Evolutionary conservation across 2,797 vertebrate species (phyloP).

Genomic region (Lophotriccus pileatus): DNA sequence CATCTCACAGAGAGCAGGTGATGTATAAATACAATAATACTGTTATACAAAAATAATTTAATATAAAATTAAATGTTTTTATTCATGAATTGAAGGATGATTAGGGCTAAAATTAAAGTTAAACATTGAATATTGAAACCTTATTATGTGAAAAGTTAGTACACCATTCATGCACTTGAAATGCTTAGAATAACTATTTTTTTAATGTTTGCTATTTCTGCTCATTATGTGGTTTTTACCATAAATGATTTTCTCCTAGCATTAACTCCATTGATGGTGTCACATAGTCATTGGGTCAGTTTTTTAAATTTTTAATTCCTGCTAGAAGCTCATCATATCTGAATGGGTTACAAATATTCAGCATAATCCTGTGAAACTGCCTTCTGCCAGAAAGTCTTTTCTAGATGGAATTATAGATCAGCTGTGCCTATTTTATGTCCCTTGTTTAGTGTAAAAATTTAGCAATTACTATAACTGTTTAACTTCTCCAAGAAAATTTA

Average conservation of each 20-base stretch:
- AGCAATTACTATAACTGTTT: neutral
- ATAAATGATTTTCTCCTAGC: neutral
- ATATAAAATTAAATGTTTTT: neutral
- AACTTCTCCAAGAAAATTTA: neutral
- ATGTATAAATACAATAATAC: neutral
- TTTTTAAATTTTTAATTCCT: neutral
- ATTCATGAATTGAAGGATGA: neutral
- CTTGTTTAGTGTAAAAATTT: neutral
- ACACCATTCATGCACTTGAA: neutral
- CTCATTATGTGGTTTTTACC: neutral
- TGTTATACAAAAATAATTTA: neutral
- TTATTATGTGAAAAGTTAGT: neutral
- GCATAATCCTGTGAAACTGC: neutral
- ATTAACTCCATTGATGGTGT: neutral
- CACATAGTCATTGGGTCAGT: neutral
- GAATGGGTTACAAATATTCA: neutral
- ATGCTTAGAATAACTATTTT: neutral
- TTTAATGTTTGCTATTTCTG: neutral
- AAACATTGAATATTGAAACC: neutral
- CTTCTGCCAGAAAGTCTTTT: neutral
- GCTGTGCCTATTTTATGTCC: neutral
- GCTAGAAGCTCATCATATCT: neutral
- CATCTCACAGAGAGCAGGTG: conserved; percentile 26
- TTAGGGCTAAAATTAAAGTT: neutral
- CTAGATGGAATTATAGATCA: neutral